Conservation (phyloP, 2,888 invertebrate genomes). For the Pachycephus smyrnensis region DNA sequence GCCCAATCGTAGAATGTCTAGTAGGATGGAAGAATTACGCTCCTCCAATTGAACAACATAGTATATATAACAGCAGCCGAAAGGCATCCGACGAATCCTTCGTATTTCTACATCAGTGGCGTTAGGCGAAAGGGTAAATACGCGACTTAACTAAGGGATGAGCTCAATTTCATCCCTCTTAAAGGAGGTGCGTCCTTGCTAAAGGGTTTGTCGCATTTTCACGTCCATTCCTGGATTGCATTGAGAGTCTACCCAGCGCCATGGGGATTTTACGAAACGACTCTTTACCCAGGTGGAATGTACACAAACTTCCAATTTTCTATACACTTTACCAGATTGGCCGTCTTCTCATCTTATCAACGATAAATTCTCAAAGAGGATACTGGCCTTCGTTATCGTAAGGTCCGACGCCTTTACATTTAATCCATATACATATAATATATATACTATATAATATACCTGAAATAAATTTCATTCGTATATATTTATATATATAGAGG, state of each 20-base stretch:
- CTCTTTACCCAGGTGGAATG: not conserved
- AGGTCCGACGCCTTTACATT: not conserved
- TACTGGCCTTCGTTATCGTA: not conserved
- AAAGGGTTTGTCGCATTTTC: not conserved
- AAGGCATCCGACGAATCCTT: not conserved
- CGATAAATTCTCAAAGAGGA: not conserved
- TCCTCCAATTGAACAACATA: not conserved
- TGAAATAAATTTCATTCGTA: not conserved
- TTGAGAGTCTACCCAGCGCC: constrained; percentile 3
- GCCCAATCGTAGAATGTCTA: not conserved
- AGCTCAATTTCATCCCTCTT: not conserved
- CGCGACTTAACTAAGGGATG: not conserved
- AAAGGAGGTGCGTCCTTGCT: not conserved
- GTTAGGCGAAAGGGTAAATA: not conserved
- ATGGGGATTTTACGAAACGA: constrained; percentile 33
- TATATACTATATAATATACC: not conserved
- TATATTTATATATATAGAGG: not conserved
- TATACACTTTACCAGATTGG: not conserved
- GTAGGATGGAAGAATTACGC: not conserved
- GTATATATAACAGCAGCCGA: not conserved
- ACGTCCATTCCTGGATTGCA: not conserved
- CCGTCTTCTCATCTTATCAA: not conserved
- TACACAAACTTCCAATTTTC: not conserved
- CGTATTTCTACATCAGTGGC: not conserved
- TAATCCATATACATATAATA: not conserved